Percentiles rank a stretch among this genome's conserved stretches.
Evolutionary conservation across 37 sponge, comb jelly and placozoan species (phyloP).

Genomic region (Corticium candelabrum): DNA sequence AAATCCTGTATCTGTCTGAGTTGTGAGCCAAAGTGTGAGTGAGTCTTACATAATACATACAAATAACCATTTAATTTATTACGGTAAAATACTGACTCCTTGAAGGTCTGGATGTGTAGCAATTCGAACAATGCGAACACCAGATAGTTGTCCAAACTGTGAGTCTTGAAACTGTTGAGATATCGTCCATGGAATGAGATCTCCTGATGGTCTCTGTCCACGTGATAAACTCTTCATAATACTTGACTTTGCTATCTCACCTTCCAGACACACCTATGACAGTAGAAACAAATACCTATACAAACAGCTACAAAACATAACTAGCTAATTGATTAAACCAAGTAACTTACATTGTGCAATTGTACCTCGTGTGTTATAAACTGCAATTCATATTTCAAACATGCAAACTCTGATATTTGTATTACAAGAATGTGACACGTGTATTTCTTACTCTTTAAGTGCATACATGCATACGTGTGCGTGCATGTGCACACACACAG

Average conservation of each 20-base stretch:
- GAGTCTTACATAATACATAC: not conserved
- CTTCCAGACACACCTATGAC: constrained; percentile 90
- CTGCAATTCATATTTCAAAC: no score
- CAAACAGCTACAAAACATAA: no score
- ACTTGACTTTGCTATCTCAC: constrained; percentile 43
- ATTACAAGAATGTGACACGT: no score
- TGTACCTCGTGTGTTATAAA: no score
- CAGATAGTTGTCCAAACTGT: constrained; percentile 80
- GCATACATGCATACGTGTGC: not conserved
- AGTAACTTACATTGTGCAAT: no score
- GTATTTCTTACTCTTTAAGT: no score
- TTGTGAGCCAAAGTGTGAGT: no score
- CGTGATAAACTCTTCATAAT: constrained; percentile 61
- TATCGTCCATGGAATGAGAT: constrained; percentile 96
- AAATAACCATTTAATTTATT: not conserved
- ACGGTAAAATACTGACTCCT: not conserved
- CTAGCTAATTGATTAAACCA: no score
- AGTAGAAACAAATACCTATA: not conserved
- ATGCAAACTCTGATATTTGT: no score
- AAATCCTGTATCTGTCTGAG: no score
- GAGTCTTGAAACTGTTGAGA: constrained; percentile 92
- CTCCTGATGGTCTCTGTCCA: constrained; percentile 81
- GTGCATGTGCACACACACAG: not conserved
- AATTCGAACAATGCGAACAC: constrained; percentile 82
- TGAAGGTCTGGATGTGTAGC: constrained; percentile 94